A percentile compares a stretch with the other conserved stretches of the same genome.
Evolutionary conservation across 2,113 vertebrate genomes (phyloP).

Genomic region (Onychostoma macrolepis): DNA sequence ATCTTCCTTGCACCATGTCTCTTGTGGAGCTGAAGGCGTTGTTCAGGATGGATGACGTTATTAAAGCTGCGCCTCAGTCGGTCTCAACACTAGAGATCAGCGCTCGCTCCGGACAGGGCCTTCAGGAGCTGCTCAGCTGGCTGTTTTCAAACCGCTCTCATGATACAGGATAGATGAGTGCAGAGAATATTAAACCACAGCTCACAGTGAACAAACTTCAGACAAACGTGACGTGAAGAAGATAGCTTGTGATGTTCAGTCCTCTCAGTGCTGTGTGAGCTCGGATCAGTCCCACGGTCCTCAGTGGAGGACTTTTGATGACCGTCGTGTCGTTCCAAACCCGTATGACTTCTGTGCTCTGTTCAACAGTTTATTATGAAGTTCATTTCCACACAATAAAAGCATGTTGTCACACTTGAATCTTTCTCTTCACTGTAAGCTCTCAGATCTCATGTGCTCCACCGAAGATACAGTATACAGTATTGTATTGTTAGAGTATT

Average conservation of each 20-base stretch:
- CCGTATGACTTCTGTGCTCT: neutral
- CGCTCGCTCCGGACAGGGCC: slow-evolving; percentile 81
- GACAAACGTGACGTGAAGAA: neutral
- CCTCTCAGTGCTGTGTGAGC: neutral
- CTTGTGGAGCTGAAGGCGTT: slow-evolving; percentile 86
- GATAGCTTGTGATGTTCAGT: neutral
- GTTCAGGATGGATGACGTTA: slow-evolving; percentile 88
- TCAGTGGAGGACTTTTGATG: neutral
- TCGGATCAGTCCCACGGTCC: neutral
- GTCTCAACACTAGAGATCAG: slow-evolving; percentile 82
- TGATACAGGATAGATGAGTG: slow-evolving; percentile 47
- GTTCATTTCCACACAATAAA: neutral
- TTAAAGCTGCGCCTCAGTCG: slow-evolving; percentile 80
- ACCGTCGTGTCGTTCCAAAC: neutral
- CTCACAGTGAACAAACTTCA: neutral
- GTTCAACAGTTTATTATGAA: neutral
- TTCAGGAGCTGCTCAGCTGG: slow-evolving; percentile 83
- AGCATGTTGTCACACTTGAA: too few species aligned
- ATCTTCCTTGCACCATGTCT: slow-evolving; percentile 88
- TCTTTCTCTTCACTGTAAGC: too few species aligned
- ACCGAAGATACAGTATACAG: too few species aligned
- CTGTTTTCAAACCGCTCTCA: slow-evolving; percentile 70
- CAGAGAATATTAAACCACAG: neutral
- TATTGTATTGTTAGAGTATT: too few species aligned
- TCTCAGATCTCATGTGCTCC: too few species aligned